Conservation (phyloP, 2,888 invertebrate genomes). For the Aphelenchoides bicaudatus region DNA sequence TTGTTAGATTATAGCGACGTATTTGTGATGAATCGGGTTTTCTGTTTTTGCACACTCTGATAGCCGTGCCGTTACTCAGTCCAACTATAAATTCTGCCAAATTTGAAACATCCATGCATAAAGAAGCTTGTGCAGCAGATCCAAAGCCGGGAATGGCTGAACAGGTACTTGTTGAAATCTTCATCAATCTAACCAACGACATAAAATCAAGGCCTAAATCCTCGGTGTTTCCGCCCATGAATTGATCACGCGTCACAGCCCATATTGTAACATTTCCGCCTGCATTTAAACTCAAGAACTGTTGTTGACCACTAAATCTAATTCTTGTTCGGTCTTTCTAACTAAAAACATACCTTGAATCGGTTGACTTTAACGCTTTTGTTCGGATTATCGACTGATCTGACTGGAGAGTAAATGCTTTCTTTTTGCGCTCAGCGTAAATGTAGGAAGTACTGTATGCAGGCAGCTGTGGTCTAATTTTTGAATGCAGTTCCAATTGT, state of each 20-base stretch:
- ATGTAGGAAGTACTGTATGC: conserved; percentile 8
- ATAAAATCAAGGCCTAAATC: neutral
- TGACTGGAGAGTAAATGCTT: neutral
- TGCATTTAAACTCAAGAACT: conserved; percentile 3
- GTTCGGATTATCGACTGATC: neutral
- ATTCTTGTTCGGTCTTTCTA: too few species aligned
- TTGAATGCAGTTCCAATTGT: neutral
- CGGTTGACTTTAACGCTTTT: neutral
- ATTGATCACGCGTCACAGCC: neutral
- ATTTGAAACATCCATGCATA: neutral
- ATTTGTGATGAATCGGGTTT: too few species aligned
- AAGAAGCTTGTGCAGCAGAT: neutral
- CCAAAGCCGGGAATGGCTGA: conserved; percentile 4
- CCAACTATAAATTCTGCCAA: conserved; percentile 1
- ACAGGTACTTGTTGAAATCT: neutral
- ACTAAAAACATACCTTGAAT: neutral
- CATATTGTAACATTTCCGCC: conserved; percentile 10
- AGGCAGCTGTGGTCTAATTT: neutral
- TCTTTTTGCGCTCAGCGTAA: neutral
- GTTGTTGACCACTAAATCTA: conserved; percentile 2
- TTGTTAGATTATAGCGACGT: too few species aligned
- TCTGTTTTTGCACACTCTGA: too few species aligned
- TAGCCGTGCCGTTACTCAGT: too few species aligned
- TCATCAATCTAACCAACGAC: conserved; percentile 1
- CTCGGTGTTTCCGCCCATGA: neutral